Base-by-base conservation (phyloP, 2,888 invertebrate genomes). In the Lomographa bimaculata region DNA sequence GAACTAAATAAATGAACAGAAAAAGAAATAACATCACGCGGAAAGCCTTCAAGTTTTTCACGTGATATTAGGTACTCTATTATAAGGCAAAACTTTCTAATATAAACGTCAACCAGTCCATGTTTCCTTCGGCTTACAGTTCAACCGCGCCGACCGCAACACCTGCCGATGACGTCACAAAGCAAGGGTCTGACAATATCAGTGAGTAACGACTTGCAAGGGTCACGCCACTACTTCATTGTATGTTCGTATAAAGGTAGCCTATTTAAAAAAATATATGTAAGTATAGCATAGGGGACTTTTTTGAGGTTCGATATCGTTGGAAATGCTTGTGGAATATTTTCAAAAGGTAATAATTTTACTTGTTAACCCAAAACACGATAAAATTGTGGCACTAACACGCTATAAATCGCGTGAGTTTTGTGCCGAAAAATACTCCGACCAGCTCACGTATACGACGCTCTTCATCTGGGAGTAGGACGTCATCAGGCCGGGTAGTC, bases 151-250 rank as follows among this genome's bases (percentile, higher is more conserved):
- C 54, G 56, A 68, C 68, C 71, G 60, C 69, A 64, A 60, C 78
- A 72, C 72, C 71, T 80, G 82, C 49, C 50, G 35, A 45, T 70
- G 79, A 77, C 75, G 60, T 71, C 60, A 42, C 52, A 52, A 49
- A 46, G 49, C 43, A 46, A 39, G 48, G 49, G 46, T 49, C 46
- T 46, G 40, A 51, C 49, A 51, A 44, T 51, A 40, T 51, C 46
- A 40, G 32, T 46, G 48, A 48, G 39, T 52, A 52, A 48, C 46
- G 47, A 48, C 45, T 38, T 34, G 34, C 42, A 29, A 42, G 50
- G 50, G 50, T 50, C 36, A 1, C 23, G 8, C 25, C 35, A 42
- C 27, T 32, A 7, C 42, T 32, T 42, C 36, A 41, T 35, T 36
- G 30, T 36, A 21, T 25, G 29, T 59, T 54, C 21, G 46, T 41